These are phyloP conservation scores for Tetropium fuscum DNA, from an alignment of 2,888 invertebrate species.

Conservation along the genomic window DNA sequence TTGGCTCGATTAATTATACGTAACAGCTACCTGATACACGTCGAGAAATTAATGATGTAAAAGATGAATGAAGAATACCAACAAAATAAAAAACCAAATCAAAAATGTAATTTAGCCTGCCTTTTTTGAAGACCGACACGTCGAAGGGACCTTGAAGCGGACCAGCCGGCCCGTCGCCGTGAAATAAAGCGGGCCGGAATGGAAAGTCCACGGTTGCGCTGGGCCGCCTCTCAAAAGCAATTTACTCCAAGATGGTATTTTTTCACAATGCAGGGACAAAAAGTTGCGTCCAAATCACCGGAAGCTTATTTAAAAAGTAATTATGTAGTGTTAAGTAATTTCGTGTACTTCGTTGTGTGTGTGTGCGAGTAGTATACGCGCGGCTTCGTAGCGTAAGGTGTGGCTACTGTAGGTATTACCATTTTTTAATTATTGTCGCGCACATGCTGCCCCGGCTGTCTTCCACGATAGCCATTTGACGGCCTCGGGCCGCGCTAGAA, in stretches of 20 bases:
- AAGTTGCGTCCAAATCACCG: conserved; percentile 52
- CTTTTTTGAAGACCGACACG: conserved; percentile 53
- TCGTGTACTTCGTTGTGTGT: conserved; percentile 12
- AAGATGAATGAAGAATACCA: conserved; percentile 57
- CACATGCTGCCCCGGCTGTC: no score
- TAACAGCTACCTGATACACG: conserved; percentile 55
- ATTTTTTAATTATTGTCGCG: conserved; percentile 11
- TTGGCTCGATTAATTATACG: conserved; percentile 44
- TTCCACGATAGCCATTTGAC: no score
- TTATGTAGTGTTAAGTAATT: conserved; percentile 48
- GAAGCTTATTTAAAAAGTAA: conserved; percentile 56
- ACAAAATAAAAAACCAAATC: conserved; percentile 55
- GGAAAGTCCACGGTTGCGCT: conserved; percentile 20
- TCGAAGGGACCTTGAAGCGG: conserved; percentile 33
- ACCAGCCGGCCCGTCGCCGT: conserved; percentile 11
- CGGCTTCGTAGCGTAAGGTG: no score
- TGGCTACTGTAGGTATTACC: conserved; percentile 6
- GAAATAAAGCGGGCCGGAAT: conserved; percentile 1
- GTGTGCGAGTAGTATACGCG: conserved; percentile 1
- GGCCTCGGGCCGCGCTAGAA: no score
- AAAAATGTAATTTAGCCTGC: conserved; percentile 57
- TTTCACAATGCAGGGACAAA: conserved; percentile 53
- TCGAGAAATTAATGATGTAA: conserved; percentile 54
- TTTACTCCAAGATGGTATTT: conserved; percentile 55
- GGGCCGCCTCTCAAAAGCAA: conserved; percentile 46